Percentiles rank a stretch among this genome's conserved stretches.
phyloP scores from a whole-genome alignment of 2,113 vertebrate species.

The Anas platyrhynchos region DNA sequence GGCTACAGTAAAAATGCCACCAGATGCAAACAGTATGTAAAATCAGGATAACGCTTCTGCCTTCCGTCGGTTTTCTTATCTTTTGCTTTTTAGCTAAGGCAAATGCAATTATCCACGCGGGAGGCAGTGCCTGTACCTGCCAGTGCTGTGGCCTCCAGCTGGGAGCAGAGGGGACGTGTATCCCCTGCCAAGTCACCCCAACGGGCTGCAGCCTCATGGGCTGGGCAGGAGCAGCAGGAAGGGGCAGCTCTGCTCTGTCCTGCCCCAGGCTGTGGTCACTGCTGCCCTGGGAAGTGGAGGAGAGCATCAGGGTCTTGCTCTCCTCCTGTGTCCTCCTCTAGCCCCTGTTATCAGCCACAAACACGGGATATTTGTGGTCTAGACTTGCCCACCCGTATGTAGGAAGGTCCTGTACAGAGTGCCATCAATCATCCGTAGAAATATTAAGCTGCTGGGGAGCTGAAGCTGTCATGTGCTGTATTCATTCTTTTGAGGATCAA shows the following conservation, averaged over 20 bases:
- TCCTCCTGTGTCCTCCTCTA: neutral
- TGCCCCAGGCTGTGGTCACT: neutral
- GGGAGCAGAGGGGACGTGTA: neutral
- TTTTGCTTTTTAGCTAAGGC: neutral
- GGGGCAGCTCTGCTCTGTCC: neutral
- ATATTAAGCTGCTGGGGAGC: slow-evolving; percentile 15
- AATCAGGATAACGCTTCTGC: neutral
- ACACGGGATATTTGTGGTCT: neutral
- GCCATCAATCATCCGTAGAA: slow-evolving; percentile 28
- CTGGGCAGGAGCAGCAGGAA: neutral
- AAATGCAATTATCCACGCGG: neutral
- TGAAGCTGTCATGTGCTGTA: neutral
- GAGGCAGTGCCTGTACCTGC: neutral
- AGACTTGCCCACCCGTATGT: neutral
- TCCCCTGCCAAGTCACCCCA: neutral
- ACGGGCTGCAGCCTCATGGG: neutral
- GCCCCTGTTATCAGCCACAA: neutral
- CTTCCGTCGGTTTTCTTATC: neutral
- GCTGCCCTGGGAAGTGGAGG: neutral
- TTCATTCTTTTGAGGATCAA: slow-evolving; percentile 10
- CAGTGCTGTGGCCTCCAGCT: neutral
- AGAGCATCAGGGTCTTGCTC: neutral
- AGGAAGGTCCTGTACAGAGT: neutral
- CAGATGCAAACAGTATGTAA: neutral
- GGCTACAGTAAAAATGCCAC: neutral